Percentiles rank a stretch among this genome's conserved stretches.
Conservation (phyloP, 2,797 vertebrate species). For the Enoplosus armatus region DNA sequence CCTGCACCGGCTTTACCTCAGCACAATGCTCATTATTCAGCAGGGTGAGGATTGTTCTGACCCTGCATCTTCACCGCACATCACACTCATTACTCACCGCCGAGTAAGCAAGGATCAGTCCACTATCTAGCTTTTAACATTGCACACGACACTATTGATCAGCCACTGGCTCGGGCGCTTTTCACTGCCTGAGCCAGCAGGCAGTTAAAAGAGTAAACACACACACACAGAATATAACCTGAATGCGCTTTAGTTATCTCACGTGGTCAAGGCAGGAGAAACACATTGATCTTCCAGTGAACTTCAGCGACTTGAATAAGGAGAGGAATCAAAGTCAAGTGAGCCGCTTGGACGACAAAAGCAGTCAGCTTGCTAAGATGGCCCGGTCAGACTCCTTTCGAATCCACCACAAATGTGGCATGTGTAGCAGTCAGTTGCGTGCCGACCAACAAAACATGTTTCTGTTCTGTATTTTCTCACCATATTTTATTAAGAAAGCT, state of each 20-base stretch:
- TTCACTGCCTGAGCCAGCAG: constrained; percentile 70
- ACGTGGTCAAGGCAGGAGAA: constrained; percentile 22
- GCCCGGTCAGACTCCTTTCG: neutral
- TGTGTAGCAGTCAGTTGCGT: neutral
- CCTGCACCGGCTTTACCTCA: constrained; percentile 66
- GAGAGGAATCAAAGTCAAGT: constrained; percentile 25
- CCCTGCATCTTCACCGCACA: constrained; percentile 73
- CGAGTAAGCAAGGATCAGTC: constrained; percentile 61
- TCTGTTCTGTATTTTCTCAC: neutral
- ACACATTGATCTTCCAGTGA: constrained; percentile 31
- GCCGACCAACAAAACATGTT: neutral
- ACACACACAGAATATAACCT: constrained; percentile 65
- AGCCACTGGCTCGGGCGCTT: constrained; percentile 74
- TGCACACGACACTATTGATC: constrained; percentile 72
- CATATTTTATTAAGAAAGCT: no score
- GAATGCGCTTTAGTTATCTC: constrained; percentile 82
- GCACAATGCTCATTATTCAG: constrained; percentile 84
- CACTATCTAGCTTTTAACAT: constrained; percentile 41
- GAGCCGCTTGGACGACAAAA: neutral
- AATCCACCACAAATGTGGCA: neutral
- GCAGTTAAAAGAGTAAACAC: constrained; percentile 83
- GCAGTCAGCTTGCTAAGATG: neutral
- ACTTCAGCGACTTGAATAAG: constrained; percentile 32
- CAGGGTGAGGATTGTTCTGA: constrained; percentile 62
- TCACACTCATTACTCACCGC: constrained; percentile 80